phyloP scores from a whole-genome alignment of 2,113 vertebrate species.

The Psammodynastes pulverulentus region DNA sequence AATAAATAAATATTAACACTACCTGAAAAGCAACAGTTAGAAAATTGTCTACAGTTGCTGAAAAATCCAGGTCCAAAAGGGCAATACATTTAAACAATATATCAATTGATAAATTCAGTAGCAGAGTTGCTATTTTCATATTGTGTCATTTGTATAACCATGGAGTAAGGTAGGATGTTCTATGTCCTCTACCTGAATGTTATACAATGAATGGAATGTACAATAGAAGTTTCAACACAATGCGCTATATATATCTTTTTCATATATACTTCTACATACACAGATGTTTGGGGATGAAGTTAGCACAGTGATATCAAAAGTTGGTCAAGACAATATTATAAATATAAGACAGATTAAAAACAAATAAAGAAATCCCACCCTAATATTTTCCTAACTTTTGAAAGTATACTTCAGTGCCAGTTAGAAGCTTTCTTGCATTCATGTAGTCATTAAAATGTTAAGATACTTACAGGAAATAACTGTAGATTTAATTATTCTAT shows the following conservation, averaged over 20 bases:
- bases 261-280: background rate
- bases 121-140: background rate
- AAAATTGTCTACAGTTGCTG: background rate
- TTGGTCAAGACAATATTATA: background rate
- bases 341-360: background rate
- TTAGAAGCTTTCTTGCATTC: background rate
- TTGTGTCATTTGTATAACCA: background rate
- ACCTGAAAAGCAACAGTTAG: background rate
- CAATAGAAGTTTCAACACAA: background rate
- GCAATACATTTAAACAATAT: background rate
- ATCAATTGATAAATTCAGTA: background rate
- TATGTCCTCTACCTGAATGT: background rate
- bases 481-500: background rate
- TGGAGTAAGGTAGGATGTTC: background rate
- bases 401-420: background rate
- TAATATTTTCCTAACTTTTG: background rate
- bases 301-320: background rate
- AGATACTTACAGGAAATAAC: background rate
- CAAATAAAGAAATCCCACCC: background rate
- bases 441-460: background rate
- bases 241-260: background rate
- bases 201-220: background rate
- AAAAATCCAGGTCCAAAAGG: background rate
- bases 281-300: background rate
- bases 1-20: too few relatives aligned